These are phyloP conservation scores for Neodiprion virginianus DNA, from an alignment of 1,140 invertebrate genomes.

Conservation along the genomic window DNA sequence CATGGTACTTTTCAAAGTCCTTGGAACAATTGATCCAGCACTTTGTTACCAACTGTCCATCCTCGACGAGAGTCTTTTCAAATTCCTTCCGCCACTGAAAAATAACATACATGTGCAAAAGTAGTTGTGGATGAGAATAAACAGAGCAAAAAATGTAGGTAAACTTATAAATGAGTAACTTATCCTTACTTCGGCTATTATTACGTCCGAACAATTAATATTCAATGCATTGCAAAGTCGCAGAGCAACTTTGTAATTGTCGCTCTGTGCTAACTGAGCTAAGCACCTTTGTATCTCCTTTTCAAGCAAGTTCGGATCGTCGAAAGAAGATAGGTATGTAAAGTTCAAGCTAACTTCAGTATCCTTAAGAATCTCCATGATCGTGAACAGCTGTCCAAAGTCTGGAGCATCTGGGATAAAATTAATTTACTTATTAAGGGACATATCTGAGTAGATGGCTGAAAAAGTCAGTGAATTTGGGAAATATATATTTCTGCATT, in stretches of 20 bases:
- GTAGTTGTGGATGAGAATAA: constrained; percentile 46
- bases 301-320: constrained; percentile 41
- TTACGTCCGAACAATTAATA: constrained; percentile 39
- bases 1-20: constrained; percentile 63
- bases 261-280: constrained; percentile 56
- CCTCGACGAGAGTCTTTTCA: constrained; percentile 37
- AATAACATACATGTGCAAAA: constrained; percentile 44
- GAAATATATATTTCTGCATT: constrained; percentile 2
- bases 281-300: constrained; percentile 60
- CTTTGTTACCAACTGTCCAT: constrained; percentile 52
- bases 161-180: constrained; percentile 64
- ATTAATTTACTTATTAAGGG: background rate
- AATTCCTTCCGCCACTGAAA: constrained; percentile 48
- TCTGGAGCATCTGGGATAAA: constrained; percentile 58
- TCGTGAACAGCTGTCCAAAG: constrained; percentile 61
- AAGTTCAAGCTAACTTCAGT: constrained; percentile 51
- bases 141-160: constrained; percentile 48
- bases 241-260: constrained; percentile 65
- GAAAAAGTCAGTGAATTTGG: constrained; percentile 10
- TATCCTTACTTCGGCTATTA: constrained; percentile 44
- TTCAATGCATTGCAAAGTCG: constrained; percentile 63
- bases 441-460: background rate
- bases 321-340: constrained; percentile 40
- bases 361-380: constrained; percentile 59
- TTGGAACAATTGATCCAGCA: constrained; percentile 67